Conservation (phyloP, 2,797 vertebrate species). For the Discoglossus pictus region DNA sequence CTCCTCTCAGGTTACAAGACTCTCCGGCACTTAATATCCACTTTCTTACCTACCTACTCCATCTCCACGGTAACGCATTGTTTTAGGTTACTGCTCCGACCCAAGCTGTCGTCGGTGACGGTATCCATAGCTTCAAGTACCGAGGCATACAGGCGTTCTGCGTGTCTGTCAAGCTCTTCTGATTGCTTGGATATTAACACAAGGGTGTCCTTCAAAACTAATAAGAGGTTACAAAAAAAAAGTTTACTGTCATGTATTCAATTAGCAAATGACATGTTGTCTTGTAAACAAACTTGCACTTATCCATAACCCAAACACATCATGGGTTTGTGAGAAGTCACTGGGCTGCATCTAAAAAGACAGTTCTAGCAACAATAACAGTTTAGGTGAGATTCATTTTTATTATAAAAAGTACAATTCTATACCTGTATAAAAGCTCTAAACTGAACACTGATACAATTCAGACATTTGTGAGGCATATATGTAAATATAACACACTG, state of each 20-base stretch:
- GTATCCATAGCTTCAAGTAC: conserved; percentile 76
- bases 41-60: conserved; percentile 58
- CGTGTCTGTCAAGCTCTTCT: conserved; percentile 71
- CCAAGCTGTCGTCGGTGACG: conserved; percentile 55
- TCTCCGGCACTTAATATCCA: neutral
- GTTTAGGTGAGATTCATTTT: too few relatives aligned
- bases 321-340: too few relatives aligned
- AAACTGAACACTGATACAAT: too few relatives aligned
- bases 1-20: conserved; percentile 32
- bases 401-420: too few relatives aligned
- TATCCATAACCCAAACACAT: neutral
- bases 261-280: neutral
- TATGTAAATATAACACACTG: too few relatives aligned
- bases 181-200: conserved; percentile 80
- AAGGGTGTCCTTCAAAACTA: conserved; percentile 83
- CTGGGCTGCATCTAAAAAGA: too few relatives aligned
- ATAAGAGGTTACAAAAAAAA: conserved; percentile 11
- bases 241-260: neutral
- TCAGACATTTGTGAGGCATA: too few relatives aligned
- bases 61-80: neutral
- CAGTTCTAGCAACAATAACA: too few relatives aligned
- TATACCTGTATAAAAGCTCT: too few relatives aligned
- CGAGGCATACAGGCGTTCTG: conserved; percentile 77
- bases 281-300: accelerated
- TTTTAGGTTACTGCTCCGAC: conserved; percentile 27